Evolutionary conservation across 2,888 invertebrate species (phyloP).

Genomic region (Tribolium freemani): DNA sequence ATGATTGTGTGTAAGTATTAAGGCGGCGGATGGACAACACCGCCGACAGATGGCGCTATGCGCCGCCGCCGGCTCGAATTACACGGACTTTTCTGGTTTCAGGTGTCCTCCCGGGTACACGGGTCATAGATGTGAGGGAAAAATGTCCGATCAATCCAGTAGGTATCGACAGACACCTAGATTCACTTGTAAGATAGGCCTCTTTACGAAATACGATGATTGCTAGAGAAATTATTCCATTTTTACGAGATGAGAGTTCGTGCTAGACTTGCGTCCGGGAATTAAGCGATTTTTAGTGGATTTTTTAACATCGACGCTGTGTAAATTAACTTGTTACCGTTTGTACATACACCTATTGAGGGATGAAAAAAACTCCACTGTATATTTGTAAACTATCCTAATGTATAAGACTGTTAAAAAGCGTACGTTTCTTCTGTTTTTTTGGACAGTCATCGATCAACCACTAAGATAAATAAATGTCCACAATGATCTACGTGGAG

Average conservation of each 20-base stretch:
- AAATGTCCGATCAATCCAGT: constrained; percentile 83
- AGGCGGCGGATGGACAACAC: not conserved
- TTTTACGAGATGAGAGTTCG: constrained; percentile 36
- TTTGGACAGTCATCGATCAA: constrained; percentile 46
- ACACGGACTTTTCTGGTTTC: constrained; percentile 61
- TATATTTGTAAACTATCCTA: constrained; percentile 63
- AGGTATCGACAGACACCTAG: constrained; percentile 77
- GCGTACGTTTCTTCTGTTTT: constrained; percentile 50
- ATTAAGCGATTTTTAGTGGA: constrained; percentile 38
- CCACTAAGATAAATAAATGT: too few relatives aligned
- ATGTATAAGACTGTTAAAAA: constrained; percentile 62
- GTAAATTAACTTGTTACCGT: constrained; percentile 57
- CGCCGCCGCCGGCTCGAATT: not conserved
- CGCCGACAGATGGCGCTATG: not conserved
- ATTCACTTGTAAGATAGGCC: constrained; percentile 84
- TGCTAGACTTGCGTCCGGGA: constrained; percentile 42
- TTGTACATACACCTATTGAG: constrained; percentile 57
- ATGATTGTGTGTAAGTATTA: constrained; percentile 87
- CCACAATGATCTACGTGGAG: too few relatives aligned
- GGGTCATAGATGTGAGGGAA: constrained; percentile 85
- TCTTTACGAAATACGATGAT: constrained; percentile 80
- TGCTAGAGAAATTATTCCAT: constrained; percentile 72
- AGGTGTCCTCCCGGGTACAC: constrained; percentile 87
- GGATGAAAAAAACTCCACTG: constrained; percentile 46
- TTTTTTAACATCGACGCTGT: constrained; percentile 40